phyloP scores from a whole-genome alignment of 2,113 vertebrate species.

The Tinamus guttatus region DNA sequence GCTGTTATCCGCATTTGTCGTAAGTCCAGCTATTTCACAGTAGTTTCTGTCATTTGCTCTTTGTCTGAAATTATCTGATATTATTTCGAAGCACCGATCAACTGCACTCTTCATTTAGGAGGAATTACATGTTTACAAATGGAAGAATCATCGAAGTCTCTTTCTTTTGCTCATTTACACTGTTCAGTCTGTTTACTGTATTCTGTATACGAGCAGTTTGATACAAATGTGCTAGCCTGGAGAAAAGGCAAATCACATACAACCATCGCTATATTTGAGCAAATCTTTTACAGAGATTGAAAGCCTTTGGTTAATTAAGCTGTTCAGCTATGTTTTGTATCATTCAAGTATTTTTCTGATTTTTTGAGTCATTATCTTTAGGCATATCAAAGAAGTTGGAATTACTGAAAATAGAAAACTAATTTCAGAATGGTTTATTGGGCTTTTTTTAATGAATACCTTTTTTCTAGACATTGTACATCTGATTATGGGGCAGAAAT shows the following conservation, averaged over 20 bases:
- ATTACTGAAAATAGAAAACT: neutral
- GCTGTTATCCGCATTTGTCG: neutral
- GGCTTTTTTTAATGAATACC: neutral
- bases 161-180: neutral
- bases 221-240: neutral
- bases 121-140: neutral
- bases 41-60: neutral
- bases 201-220: neutral
- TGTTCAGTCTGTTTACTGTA: neutral
- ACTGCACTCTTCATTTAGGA: neutral
- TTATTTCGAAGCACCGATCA: neutral
- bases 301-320: neutral
- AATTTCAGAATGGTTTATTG: neutral
- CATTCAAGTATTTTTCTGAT: neutral
- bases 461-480: constrained; percentile 12
- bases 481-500: neutral
- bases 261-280: neutral
- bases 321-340: neutral
- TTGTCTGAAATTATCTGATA: neutral
- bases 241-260: neutral
- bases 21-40: neutral
- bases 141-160: neutral
- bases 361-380: neutral
- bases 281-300: neutral
- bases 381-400: neutral